Evolutionary conservation across 1,140 invertebrate species (phyloP), one percentile per base, ranked within the genome.

Genomic region (Listronotus oregonensis): DNA sequence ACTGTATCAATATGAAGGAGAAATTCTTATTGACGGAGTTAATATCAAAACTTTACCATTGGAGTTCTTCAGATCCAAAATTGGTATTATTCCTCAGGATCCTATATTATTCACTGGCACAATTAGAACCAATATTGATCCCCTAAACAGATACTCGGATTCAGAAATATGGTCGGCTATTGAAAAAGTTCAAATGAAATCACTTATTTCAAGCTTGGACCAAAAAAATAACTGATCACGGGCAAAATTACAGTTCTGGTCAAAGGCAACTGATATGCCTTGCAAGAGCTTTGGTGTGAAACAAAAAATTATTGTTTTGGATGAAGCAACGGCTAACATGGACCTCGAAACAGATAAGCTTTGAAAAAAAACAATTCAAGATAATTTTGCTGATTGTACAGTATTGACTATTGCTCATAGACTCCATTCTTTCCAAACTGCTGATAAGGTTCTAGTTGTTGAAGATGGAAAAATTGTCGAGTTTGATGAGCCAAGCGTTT

Each of bases 331-430:
- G 0, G 87, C 87, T 11, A 88, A 88, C 69, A 85, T 89, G 12
- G 87, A 89, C 79, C 83, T 84, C 57, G 82, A 86, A 82, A 93
- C 85, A 9, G 87, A 85, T 83, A 87, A 79, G 79, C 85, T 86
- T 49, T 90, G 84, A 69, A 86, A 85, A 80, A 85, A 80, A 80
- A 93, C 85, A 15, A 85, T 85, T 68, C 85, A 86, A 43, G 84
- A 81, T 17, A 85, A 88, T 69, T 94, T 94, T 78, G 6, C 79
- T 94, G 12, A 93, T 91, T 89, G 87, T 63, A 94, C 92, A 0
- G 87, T 94, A 3, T 78, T 94, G 8, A 93, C 92, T 0, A 92
- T 94, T 68, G 91, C 92, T 9, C 91, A 94, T 80, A 82, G 91
- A 42, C 77, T 93, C 4, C 86, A 92, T 70, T 93, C 90, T 0